phyloP scores from a whole-genome alignment of 2,113 vertebrate species.

The Pagrus major region DNA sequence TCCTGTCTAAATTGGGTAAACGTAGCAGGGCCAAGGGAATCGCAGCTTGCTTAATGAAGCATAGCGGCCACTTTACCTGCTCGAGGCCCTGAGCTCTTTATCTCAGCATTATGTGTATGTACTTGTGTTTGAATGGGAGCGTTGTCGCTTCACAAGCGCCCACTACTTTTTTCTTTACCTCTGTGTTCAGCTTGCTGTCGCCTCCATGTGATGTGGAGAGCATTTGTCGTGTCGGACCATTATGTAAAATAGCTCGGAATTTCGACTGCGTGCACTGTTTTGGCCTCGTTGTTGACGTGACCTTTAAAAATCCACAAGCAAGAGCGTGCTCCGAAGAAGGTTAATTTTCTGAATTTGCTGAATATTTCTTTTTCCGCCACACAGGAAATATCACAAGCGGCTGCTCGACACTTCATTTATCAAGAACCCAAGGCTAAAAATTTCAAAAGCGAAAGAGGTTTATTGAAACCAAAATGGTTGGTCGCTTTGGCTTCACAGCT shows the following conservation, averaged over 20 bases:
- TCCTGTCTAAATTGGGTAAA: constrained; percentile 75
- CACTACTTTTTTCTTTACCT: constrained; percentile 1
- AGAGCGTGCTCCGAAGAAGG: constrained; percentile 1
- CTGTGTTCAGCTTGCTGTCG: constrained; percentile 6
- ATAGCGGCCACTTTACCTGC: constrained; percentile 64
- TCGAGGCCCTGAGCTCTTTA: constrained; percentile 36
- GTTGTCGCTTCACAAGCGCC: not conserved
- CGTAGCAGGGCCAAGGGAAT: constrained; percentile 50
- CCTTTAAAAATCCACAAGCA: constrained; percentile 55
- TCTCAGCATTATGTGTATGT: constrained; percentile 10
- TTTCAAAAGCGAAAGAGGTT: constrained; percentile 43
- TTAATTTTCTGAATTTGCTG: constrained; percentile 60
- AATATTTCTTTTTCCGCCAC: constrained; percentile 52
- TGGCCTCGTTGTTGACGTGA: constrained; percentile 18
- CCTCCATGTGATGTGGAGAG: not conserved
- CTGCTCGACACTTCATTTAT: constrained; percentile 63
- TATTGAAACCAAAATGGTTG: constrained; percentile 59
- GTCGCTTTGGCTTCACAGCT: constrained; percentile 43
- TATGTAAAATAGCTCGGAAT: not conserved
- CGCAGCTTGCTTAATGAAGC: constrained; percentile 67
- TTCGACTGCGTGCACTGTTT: not conserved
- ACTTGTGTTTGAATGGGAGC: not conserved
- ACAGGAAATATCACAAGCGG: constrained; percentile 51
- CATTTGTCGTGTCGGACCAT: not conserved
- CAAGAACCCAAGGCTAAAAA: constrained; percentile 59